Evolutionary conservation across 2,888 invertebrate species (phyloP).

Genomic region (Agrypnus murinus): DNA sequence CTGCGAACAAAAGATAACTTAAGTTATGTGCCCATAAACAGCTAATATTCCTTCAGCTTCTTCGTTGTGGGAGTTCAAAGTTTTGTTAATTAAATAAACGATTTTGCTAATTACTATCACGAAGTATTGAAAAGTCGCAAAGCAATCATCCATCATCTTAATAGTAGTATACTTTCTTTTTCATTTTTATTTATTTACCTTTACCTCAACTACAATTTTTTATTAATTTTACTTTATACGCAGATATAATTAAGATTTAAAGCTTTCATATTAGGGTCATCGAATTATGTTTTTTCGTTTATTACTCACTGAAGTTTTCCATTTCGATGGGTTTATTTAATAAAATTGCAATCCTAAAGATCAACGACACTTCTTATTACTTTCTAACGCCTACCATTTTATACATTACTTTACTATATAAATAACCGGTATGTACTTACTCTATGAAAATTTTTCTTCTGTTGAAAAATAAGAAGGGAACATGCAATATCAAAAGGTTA

Average conservation of each 20-base stretch:
- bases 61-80: too few relatives aligned
- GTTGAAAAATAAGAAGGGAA: background rate
- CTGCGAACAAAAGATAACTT: too few relatives aligned
- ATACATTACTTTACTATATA: background rate
- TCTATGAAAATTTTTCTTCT: background rate
- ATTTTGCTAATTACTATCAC: too few relatives aligned
- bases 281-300: background rate
- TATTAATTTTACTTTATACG: background rate
- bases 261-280: background rate
- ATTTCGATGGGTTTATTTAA: background rate
- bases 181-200: background rate
- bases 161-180: background rate
- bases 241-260: slow-evolving; percentile 2
- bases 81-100: too few relatives aligned
- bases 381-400: slow-evolving; percentile 9
- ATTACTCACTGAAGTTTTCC: background rate
- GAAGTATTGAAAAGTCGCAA: too few relatives aligned
- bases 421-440: slow-evolving; percentile 13
- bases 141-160: too few relatives aligned
- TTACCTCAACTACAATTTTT: background rate
- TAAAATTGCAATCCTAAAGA: slow-evolving; percentile 3
- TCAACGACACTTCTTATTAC: slow-evolving; percentile 10
- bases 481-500: slow-evolving; percentile 10
- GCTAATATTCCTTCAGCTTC: too few relatives aligned
- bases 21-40: too few relatives aligned